Evolutionary conservation across 2,113 vertebrate species (phyloP).

Genomic region (Dendropsophus ebraccatus): DNA sequence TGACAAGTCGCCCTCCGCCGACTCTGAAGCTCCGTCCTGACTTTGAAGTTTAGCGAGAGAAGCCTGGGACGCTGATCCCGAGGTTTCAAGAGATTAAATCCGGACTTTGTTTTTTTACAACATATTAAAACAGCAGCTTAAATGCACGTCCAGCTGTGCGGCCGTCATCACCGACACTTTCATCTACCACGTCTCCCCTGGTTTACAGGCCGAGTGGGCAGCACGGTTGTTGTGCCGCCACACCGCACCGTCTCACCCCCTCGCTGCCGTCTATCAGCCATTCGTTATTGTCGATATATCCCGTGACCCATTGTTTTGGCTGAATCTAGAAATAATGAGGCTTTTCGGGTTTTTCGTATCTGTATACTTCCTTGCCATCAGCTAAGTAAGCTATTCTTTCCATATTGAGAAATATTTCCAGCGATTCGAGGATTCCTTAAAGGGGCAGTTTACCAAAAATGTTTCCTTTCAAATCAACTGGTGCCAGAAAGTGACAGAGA

Average conservation of each 20-base stretch:
- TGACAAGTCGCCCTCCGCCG: constrained; percentile 65
- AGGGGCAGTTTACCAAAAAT: too few relatives aligned
- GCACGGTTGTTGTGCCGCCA: neutral
- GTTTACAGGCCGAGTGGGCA: constrained; percentile 56
- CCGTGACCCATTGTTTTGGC: constrained; percentile 8
- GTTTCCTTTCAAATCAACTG: too few relatives aligned
- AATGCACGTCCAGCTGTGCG: constrained; percentile 74
- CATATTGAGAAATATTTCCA: neutral
- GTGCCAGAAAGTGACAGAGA: too few relatives aligned
- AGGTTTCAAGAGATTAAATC: constrained; percentile 78
- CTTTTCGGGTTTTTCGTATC: neutral
- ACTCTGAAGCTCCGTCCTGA: constrained; percentile 69
- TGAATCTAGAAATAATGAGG: neutral
- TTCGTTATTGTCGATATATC: neutral
- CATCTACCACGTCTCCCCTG: constrained; percentile 73
- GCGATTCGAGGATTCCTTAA: neutral
- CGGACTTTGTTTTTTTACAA: constrained; percentile 74
- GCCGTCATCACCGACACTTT: constrained; percentile 73
- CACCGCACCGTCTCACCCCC: too few relatives aligned
- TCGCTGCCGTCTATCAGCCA: neutral
- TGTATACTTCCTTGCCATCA: neutral
- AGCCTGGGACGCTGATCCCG: constrained; percentile 76
- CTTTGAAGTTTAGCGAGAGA: constrained; percentile 78
- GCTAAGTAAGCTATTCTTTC: too few relatives aligned
- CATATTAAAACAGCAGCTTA: constrained; percentile 76